Percentiles rank a stretch among this genome's conserved stretches.
Conservation (phyloP, 2,888 invertebrate genomes). For the Listrodromus nycthemerus region DNA sequence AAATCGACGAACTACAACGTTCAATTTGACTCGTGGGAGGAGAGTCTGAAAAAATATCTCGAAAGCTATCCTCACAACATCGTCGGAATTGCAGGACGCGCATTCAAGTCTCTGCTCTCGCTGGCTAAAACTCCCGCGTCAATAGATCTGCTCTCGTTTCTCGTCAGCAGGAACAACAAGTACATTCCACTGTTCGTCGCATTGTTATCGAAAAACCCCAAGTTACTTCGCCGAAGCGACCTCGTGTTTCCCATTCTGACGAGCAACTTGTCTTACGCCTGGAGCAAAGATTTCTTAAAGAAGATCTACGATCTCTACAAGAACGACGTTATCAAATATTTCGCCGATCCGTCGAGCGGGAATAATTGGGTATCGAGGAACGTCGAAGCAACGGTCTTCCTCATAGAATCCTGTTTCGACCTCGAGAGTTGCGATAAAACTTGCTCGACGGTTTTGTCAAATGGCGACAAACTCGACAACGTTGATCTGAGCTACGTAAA, state of each 20-base stretch:
- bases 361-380: constrained; percentile 84
- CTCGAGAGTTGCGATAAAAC: constrained; percentile 72
- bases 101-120: constrained; percentile 72
- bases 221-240: constrained; percentile 87
- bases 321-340: constrained; percentile 86
- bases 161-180: constrained; percentile 86
- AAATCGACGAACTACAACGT: constrained; percentile 65
- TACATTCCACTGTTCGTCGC: constrained; percentile 85
- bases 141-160: constrained; percentile 86
- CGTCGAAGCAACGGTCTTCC: constrained; percentile 86
- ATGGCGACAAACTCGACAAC: constrained; percentile 79
- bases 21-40: constrained; percentile 86
- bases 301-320: constrained; percentile 87
- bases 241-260: constrained; percentile 87
- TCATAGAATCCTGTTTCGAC: constrained; percentile 85
- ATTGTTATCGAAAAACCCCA: constrained; percentile 83
- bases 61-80: constrained; percentile 87
- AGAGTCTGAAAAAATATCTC: constrained; percentile 86
- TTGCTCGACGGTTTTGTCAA: constrained; percentile 76
- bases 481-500: constrained; percentile 75
- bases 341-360: constrained; percentile 71
- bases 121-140: constrained; percentile 80
- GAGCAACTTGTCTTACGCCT: constrained; percentile 83
- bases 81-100: constrained; percentile 84
- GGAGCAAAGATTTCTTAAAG: constrained; percentile 85